Base-by-base conservation (phyloP, 64 coral and sea anemone species). In the Pocillopora damicornis region DNA sequence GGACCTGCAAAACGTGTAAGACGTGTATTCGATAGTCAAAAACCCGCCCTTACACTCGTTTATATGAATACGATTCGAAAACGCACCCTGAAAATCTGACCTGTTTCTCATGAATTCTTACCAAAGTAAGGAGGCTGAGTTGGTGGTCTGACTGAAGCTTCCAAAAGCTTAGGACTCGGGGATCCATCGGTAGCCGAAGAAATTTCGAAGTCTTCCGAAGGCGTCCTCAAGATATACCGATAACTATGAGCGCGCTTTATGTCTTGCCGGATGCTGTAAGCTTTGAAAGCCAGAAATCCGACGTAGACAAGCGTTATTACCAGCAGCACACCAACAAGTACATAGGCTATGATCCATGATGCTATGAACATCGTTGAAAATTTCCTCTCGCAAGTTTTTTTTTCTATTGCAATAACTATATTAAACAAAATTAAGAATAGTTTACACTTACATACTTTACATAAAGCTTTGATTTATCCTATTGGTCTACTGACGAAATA, bases 71-170 rank as follows among this genome's bases (percentile, higher is more conserved):
- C 2, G 42, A 51, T 51, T 51, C 42, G 42, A 51, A 51, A 51
- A 7, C 42, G 42, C 42, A 7, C 42, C 42, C 42, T 4, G 42
- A 51, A 30, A 2, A 51, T 51, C 42, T 51, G 42, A 51, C 42
- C 38, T 37, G 35, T 72, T 62, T 66, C 14, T 20, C 15, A 15
- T 64, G 35, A 67, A 23, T 62, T 65, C 60, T 72, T 77, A 93
- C 91, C 91, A 25, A 86, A 89, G 17, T 77, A 93, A 1, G 91
- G 86, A 13, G 63, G 76, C 20, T 68, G 18, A 22, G 38, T 87
- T 63, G 91, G 91, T 73, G 88, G 87, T 82, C 77, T 93, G 15
- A 93, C 38, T 23, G 91, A 77, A 4, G 91, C 91, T 61, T 93
- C 91, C 60, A 93, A 73, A 67, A 26, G 87, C 45, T 77, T 93